phyloP scores from a whole-genome alignment of 2,888 invertebrate species.

The Gasteruption jaculator region DNA sequence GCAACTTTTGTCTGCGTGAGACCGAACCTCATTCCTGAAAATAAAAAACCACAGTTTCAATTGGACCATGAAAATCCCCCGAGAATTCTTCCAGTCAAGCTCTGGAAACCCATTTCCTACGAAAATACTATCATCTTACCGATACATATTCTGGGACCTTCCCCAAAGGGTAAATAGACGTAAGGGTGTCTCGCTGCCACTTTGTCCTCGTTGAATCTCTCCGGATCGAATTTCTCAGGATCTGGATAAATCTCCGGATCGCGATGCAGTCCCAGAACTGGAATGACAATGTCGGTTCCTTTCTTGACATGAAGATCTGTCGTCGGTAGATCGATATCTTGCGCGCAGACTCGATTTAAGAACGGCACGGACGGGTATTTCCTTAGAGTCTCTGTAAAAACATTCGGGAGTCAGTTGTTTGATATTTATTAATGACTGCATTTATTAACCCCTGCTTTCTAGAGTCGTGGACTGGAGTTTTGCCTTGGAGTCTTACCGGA shows the following conservation, averaged over 20 bases:
- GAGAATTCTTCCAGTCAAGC: too few relatives aligned
- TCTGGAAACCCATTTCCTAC: not conserved
- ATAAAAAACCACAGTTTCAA: not conserved
- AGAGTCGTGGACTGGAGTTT: too few relatives aligned
- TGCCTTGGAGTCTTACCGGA: too few relatives aligned
- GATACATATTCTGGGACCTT: conserved; percentile 41
- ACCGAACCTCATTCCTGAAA: conserved; percentile 36
- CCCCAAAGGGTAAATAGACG: conserved; percentile 39
- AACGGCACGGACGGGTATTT: conserved; percentile 46
- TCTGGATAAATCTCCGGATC: conserved; percentile 53
- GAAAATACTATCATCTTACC: conserved; percentile 25
- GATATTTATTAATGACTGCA: not conserved
- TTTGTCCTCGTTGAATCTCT: conserved; percentile 50
- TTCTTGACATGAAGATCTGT: conserved; percentile 30
- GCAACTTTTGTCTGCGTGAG: conserved; percentile 33
- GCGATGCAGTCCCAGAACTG: conserved; percentile 50
- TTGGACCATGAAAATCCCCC: not conserved
- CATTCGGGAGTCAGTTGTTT: not conserved
- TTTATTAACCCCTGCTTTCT: not conserved
- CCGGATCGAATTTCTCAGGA: conserved; percentile 55
- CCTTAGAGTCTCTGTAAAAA: conserved; percentile 39
- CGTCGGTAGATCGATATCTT: conserved; percentile 31
- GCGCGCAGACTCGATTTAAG: conserved; percentile 44
- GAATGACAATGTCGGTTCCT: conserved; percentile 42
- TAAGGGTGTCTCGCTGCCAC: conserved; percentile 33